Evolutionary conservation across 2,113 vertebrate genomes (phyloP).

Genomic region (Semnornis frantzii): DNA sequence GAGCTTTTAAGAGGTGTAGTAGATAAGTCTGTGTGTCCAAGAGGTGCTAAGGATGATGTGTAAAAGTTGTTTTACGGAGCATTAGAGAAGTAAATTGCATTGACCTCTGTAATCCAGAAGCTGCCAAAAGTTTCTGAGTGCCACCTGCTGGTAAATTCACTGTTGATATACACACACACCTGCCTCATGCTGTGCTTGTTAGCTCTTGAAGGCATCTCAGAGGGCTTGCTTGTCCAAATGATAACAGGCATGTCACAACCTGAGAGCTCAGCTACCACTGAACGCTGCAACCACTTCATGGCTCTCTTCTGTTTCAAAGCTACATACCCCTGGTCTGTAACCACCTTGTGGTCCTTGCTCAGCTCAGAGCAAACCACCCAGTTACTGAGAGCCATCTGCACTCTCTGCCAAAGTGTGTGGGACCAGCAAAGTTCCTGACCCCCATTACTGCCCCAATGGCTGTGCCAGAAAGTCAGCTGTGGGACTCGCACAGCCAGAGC

Average conservation of each 20-base stretch:
- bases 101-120: neutral
- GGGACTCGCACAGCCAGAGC: neutral
- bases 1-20: neutral
- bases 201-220: neutral
- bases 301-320: neutral
- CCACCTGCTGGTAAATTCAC: constrained; percentile 28
- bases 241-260: neutral
- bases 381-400: rapidly evolving
- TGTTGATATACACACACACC: neutral
- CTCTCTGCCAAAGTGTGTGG: neutral
- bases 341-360: rapidly evolving
- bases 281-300: neutral
- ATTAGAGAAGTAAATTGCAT: neutral
- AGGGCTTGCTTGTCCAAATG: neutral
- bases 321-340: no score
- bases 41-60: neutral
- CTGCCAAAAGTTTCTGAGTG: neutral
- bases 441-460: rapidly evolving
- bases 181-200: rapidly evolving
- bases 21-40: neutral
- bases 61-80: neutral
- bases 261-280: neutral
- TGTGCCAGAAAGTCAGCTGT: rapidly evolving
- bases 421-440: neutral
- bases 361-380: neutral